Base-by-base conservation (phyloP, 37 sponge, comb jelly and placozoan species). In the Diacarnus erythraeanus region DNA sequence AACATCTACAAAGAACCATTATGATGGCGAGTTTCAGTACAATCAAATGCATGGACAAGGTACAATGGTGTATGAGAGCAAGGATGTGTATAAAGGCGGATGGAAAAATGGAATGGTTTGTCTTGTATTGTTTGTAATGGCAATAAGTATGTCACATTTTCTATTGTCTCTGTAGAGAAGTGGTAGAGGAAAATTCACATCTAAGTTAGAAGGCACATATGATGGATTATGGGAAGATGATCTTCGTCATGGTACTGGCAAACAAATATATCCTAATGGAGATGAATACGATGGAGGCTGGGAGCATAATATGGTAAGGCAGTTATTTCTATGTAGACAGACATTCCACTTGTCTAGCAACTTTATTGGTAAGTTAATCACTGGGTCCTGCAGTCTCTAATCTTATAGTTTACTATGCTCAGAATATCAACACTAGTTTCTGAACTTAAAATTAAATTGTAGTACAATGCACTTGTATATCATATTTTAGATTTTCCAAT, bases 231-330 rank as follows among this genome's bases (percentile, higher is more conserved):
- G 97, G 97, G 78, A 80, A 26, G 72, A 70, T 0, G 94, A 91
- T 59, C 70, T 87, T 34, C 68, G 77, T 29, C 84, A 85, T 43
- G 91, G 93, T 15, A 27, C 81, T 31, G 97, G 97, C 37, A 84
- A 44, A 31, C 65, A 80, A 77, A 72, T 17, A 27, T 96, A 94
- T 67, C 74, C 73, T 33, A 91, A 96, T 69, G 71, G 76, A 20
- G 94, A 94, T 36, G 47, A 59, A 38, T 96, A 94, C 58, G 92
- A 90, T 22, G 97, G 97, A 75, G 38, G 59, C 30, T 96, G 97
- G 97, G 75, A 87, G n/a, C 15, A 39, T 0, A 86, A 90, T 68
- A 77, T 29, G 80, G 93, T 92, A 42, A 77, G 76, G 39, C 1
- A 8, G 9, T 29, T 15, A 61, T 61, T 23, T 61, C 25, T 61